These are phyloP conservation scores for Gallinago paraguaiae DNA, from an alignment of 2,113 vertebrate genomes.

Conservation along the genomic window DNA sequence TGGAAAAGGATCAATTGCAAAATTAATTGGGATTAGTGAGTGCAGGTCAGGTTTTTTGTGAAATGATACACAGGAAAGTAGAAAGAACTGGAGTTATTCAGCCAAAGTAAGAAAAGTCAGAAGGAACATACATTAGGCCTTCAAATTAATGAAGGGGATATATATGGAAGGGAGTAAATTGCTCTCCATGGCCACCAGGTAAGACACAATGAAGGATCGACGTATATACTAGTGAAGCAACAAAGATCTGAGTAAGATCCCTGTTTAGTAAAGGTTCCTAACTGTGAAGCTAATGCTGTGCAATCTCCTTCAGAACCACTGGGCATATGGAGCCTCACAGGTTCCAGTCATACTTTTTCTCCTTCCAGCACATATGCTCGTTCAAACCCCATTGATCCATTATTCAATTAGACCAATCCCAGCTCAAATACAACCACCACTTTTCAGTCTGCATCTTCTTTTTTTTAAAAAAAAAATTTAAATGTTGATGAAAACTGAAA, in stretches of 20 bases:
- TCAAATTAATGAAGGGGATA: neutral
- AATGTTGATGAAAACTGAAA: conserved; percentile 70
- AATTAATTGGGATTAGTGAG: neutral
- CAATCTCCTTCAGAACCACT: neutral
- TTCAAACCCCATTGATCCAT: conserved; percentile 48
- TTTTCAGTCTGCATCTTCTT: conserved; percentile 1
- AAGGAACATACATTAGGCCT: neutral
- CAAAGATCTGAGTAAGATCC: neutral
- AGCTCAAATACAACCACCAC: conserved; percentile 31
- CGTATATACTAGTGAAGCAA: neutral
- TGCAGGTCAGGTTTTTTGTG: neutral
- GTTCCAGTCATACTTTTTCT: neutral
- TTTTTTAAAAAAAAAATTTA: neutral
- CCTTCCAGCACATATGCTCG: neutral
- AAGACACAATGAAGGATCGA: neutral
- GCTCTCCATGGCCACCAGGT: neutral
- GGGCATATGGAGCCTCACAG: neutral
- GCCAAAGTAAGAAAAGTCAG: neutral
- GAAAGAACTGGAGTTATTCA: neutral
- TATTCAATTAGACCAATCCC: conserved; percentile 55
- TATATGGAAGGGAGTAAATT: neutral
- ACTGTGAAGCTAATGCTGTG: neutral
- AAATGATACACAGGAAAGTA: neutral
- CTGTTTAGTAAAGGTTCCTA: neutral
- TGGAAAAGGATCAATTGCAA: conserved; percentile 10